These are phyloP conservation scores for Gymnothorax reevesii DNA, from an alignment of 2,797 vertebrate species.

Conservation along the genomic window DNA sequence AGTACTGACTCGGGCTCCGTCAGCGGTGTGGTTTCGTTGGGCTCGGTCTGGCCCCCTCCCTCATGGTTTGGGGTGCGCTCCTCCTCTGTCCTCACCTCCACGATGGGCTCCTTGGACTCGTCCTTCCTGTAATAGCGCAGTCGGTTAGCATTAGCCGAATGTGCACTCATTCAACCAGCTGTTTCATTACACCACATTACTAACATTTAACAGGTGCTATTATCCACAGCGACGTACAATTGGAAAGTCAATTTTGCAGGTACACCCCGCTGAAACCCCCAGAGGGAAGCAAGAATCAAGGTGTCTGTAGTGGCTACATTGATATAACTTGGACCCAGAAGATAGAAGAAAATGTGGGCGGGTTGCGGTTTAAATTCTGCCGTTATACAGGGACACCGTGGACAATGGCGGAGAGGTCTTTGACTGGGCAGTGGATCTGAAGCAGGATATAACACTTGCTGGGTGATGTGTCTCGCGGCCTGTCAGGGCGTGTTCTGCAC, in stretches of 20 bases:
- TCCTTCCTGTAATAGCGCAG: slow-evolving; percentile 81
- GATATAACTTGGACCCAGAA: too few species aligned
- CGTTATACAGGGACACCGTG: too few species aligned
- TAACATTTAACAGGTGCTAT: too few species aligned
- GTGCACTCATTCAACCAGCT: background rate
- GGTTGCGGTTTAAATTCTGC: too few species aligned
- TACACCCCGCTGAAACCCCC: too few species aligned
- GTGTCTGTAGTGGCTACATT: too few species aligned
- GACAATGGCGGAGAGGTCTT: background rate
- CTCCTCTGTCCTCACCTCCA: slow-evolving; percentile 94
- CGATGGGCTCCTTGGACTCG: slow-evolving; percentile 97
- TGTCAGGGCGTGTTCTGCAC: background rate
- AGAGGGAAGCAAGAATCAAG: too few species aligned
- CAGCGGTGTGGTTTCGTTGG: slow-evolving; percentile 95
- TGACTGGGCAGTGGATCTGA: background rate
- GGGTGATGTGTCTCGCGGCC: background rate
- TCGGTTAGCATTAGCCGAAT: background rate
- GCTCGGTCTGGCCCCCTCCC: slow-evolving; percentile 86
- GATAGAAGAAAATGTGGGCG: too few species aligned
- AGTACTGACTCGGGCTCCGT: slow-evolving; percentile 92
- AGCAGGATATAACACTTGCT: background rate
- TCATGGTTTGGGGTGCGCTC: slow-evolving; percentile 89
- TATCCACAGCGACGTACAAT: too few species aligned
- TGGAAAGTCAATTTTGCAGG: too few species aligned
- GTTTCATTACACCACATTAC: too few species aligned